phyloP scores from a whole-genome alignment of 2,113 vertebrate species.

The Uria lomvia region DNA sequence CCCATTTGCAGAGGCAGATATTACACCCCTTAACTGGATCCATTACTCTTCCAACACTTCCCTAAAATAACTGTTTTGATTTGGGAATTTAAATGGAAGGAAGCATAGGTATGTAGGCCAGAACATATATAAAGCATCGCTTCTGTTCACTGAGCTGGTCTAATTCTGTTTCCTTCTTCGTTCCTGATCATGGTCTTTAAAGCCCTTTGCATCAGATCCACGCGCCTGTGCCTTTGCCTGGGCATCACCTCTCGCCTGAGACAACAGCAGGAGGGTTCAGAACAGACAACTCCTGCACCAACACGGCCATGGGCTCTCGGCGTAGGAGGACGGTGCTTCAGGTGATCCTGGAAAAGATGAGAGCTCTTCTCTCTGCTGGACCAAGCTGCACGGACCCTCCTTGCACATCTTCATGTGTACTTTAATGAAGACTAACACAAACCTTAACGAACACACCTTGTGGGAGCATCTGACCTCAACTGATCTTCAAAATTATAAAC shows the following conservation, averaged over 20 bases:
- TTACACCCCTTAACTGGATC: neutral
- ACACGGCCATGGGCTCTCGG: rapidly evolving
- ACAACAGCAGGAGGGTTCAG: rapidly evolving
- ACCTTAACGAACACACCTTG: neutral
- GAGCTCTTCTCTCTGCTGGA: neutral
- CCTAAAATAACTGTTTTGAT: neutral
- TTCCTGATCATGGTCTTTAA: neutral
- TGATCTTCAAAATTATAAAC: neutral
- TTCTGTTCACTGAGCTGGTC: conserved; percentile 19
- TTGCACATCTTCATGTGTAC: neutral
- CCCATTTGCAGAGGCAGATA: conserved; percentile 7
- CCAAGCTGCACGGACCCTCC: neutral
- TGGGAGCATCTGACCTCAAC: neutral
- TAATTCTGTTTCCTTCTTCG: conserved; percentile 39
- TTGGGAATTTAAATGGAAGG: neutral
- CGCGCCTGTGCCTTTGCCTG: neutral
- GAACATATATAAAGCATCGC: conserved; percentile 27
- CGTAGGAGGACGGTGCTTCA: neutral
- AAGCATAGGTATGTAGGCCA: neutral
- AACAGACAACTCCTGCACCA: neutral
- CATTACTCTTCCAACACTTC: neutral
- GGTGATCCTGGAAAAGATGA: neutral
- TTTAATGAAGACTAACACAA: neutral
- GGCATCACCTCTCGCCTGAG: neutral
- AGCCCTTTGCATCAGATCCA: neutral